Evolutionary conservation across 2,797 vertebrate genomes (phyloP), one percentile per base, ranked within the genome.

Genomic region (Semaprochilodus insignis): DNA sequence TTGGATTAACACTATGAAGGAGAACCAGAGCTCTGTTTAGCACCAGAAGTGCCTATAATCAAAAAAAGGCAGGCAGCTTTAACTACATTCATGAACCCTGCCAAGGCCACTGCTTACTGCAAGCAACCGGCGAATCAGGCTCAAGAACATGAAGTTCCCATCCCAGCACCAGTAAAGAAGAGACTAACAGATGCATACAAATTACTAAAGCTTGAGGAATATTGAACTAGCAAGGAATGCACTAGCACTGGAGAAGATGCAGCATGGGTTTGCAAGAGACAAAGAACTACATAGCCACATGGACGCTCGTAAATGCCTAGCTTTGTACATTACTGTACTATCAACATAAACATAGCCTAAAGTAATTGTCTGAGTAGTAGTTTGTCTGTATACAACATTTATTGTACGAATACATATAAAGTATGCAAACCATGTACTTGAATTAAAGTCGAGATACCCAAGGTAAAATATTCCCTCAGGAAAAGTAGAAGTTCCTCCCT

Each of bases 171-270:
- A 71, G 6, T 52, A 27, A 27, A 60, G 25, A 55, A 10, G 65
- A n/a, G 25, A 51, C 6, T 6, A 34, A 19, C 66, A 62, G 25
- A 79, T 59, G 77, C 77, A 71, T 80, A 59, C 67, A 31, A 62
- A 72, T 60, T 13, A 36, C 21, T 16, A 14, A 17, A 44, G 34
- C 34, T 70, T 79, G 52, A 14, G 8, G 14, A 70, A 79, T 31
- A 10, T 40, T 16, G 27, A 7, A 48, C 8, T 48, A 48, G 10
- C 44, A 48, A 48, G 1, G 6, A 67, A 7, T 67, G 65, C 17
- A 21, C 34, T 36, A 67, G 65, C 19, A 21, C 31, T 10, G 40
- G 31, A 2, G 16, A 60, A 60, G 59, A 60, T 3, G 59, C n/a
- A 48, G 44, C 44, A 48, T 48, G 44, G 44, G 8, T 40, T 40